Evolutionary conservation across 2,797 vertebrate species (phyloP), one percentile per base, ranked within the genome.

Genomic region (Chaetophractus vellerosus): DNA sequence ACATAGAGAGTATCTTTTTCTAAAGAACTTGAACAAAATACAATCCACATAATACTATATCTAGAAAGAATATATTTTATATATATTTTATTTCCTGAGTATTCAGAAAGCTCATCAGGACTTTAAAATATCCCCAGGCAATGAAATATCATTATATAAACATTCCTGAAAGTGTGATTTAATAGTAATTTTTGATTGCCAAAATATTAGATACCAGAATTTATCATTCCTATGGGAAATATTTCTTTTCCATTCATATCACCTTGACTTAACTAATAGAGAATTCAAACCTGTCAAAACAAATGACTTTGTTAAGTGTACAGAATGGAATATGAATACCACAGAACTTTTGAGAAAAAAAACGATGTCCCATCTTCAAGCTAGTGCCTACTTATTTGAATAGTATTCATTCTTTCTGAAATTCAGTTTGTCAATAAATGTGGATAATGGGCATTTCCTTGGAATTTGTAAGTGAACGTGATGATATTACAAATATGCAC

Each of bases 131-230:
- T 21, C 72, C 38, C 10, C 28, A 36, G 48, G 57, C 55, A 26
- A 55, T 69, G 48, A 71, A 66, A 18, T 52, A 26, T 38, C 31
- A 7, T 69, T 31, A 69, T 61, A 6, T 24, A 84, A 87, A 61
- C 64, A 88, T 93, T 33, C 81, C 55, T 45, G 21, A 19, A 55
- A n/a, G 68, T 80, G 23, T 64, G 71, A 80, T 72, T 76, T 88
- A 87, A 59, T 55, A 78, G 63, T 74, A 50, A 85, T 6, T 23
- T 82, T 52, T 41, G 19, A 21, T 82, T 92, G 33, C 52, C 76
- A 33, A 69, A 74, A 38, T 81, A 66, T 52, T 66, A 87, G 31
- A 59, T 71, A 84, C 79, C 55, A 86, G 64, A 19, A 82, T 71
- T 31, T 72, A 66, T 80, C 79, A 26, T n/a, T 86, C 31, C 15